phyloP scores from a whole-genome alignment of 2,113 vertebrate genomes.

The Mustela lutreola region DNA sequence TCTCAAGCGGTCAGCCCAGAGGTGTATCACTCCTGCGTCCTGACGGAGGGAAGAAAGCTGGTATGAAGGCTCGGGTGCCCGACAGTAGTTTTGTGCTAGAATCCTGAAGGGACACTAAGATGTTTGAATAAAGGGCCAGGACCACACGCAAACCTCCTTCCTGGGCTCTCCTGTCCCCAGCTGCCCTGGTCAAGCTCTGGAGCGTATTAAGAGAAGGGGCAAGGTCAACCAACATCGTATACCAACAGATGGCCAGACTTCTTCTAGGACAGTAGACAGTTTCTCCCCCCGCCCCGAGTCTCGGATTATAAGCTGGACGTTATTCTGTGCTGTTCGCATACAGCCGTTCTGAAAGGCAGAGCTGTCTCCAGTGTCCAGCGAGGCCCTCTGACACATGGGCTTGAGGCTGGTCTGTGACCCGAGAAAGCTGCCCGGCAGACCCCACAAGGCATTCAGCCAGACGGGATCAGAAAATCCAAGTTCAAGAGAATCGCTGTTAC shows the following conservation, averaged over 20 bases:
- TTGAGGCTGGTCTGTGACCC: background rate
- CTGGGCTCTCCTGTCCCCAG: background rate
- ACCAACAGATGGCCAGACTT: background rate
- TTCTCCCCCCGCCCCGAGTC: background rate
- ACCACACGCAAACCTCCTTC: background rate
- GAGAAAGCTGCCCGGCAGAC: fast-evolving
- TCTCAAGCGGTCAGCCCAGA: background rate
- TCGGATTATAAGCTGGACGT: background rate
- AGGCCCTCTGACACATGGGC: background rate
- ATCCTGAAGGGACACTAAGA: background rate
- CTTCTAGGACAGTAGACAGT: background rate
- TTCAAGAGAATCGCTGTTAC: background rate
- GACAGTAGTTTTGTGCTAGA: too few species aligned
- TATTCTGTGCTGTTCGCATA: too few species aligned
- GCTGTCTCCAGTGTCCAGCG: fast-evolving
- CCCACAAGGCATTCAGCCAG: background rate
- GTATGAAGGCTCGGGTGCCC: too few species aligned
- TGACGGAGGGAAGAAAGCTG: background rate
- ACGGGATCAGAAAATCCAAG: background rate
- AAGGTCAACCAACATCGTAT: background rate
- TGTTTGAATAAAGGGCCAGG: background rate
- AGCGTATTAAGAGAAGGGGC: background rate
- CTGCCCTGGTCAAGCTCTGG: background rate
- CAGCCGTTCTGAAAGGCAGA: background rate
- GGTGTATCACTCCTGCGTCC: too few species aligned